phyloP scores from a whole-genome alignment of 2,113 vertebrate species.

The Trochalopteron elliotii region DNA sequence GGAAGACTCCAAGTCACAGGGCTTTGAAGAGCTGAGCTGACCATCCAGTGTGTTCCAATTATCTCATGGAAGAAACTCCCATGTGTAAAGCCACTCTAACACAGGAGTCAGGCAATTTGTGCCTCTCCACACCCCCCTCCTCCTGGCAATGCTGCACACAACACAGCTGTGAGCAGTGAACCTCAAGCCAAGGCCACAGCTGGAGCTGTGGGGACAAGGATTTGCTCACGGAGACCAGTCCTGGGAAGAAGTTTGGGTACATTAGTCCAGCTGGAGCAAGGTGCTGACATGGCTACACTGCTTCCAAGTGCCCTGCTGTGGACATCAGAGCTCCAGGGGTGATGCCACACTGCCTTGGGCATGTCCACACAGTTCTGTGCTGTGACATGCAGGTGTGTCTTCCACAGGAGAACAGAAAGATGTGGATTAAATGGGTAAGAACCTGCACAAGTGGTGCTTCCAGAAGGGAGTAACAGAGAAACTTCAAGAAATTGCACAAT shows the following conservation, averaged over 20 bases:
- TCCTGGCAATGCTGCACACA: not conserved
- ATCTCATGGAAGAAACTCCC: not conserved
- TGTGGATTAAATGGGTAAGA: not conserved
- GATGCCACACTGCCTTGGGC: not conserved
- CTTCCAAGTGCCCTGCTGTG: not conserved
- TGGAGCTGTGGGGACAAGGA: not conserved
- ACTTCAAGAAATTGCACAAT: not conserved
- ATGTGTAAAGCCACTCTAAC: not conserved
- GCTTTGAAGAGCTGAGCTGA: not conserved
- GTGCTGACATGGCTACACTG: not conserved
- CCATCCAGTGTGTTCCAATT: not conserved
- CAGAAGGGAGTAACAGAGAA: not conserved
- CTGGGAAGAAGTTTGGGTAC: not conserved
- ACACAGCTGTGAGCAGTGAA: not conserved
- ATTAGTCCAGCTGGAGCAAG: not conserved
- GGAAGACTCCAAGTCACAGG: not conserved
- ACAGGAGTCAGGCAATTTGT: not conserved
- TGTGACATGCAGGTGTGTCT: not conserved
- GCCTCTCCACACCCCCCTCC: not conserved
- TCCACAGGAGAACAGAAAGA: not conserved
- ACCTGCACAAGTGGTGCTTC: not conserved
- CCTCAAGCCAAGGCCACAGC: not conserved
- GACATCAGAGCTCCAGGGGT: not conserved
- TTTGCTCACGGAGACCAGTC: not conserved
- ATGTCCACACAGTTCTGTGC: fast-evolving